These are phyloP conservation scores for Dendrocincla fuliginosa DNA, from an alignment of 2,797 vertebrate species.

Conservation along the genomic window DNA sequence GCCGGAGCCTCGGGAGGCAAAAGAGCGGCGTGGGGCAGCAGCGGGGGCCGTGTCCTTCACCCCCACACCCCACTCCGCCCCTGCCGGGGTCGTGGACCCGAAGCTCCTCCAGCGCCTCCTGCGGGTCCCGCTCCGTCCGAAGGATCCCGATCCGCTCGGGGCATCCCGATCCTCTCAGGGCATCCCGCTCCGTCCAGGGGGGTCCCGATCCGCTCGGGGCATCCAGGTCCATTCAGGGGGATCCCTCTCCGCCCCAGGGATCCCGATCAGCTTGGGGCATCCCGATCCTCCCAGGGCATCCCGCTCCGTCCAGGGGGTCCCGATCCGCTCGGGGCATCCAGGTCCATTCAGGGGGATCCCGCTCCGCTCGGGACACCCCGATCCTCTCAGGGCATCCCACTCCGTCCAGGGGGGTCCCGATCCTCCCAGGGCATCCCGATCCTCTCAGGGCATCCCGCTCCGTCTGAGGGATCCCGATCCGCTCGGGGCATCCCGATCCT, in stretches of 20 bases:
- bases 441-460: too few relatives aligned
- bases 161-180: too few relatives aligned
- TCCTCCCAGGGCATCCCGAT: too few relatives aligned
- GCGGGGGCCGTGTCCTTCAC: neutral
- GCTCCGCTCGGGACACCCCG: too few relatives aligned
- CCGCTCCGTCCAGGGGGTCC: neutral
- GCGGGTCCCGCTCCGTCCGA: neutral
- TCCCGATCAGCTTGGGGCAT: rapidly evolving
- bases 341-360: neutral
- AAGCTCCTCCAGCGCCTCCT: neutral
- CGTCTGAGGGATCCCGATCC: too few relatives aligned
- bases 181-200: too few relatives aligned
- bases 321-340: neutral
- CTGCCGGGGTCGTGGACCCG: neutral
- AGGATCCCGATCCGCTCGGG: neutral
- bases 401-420: too few relatives aligned
- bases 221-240: too few relatives aligned
- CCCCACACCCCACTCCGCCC: neutral
- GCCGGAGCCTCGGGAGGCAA: slow-evolving; percentile 11
- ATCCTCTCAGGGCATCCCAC: too few relatives aligned
- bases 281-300: neutral
- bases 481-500: too few relatives aligned
- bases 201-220: too few relatives aligned
- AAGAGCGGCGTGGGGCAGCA: neutral
- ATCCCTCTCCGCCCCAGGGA: too few relatives aligned